Percentiles rank a stretch among this genome's conserved stretches.
Evolutionary conservation across 1,140 invertebrate genomes (phyloP).

Genomic region (Hypothenemus hampei): DNA sequence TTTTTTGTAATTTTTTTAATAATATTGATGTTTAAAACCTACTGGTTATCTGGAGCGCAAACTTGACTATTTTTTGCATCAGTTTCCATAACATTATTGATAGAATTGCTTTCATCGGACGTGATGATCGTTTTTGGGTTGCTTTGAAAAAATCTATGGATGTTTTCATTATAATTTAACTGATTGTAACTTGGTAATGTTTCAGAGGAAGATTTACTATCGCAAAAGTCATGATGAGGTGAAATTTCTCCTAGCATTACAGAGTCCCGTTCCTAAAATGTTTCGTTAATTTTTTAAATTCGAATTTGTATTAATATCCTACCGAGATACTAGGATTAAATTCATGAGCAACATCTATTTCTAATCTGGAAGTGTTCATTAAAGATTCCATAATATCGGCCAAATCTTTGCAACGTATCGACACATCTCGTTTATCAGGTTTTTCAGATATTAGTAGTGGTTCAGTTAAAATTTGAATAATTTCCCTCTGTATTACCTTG

Average conservation of each 20-base stretch:
- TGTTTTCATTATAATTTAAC: slow-evolving; percentile 81
- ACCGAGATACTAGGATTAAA: slow-evolving; percentile 52
- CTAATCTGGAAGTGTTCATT: slow-evolving; percentile 54
- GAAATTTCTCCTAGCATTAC: slow-evolving; percentile 82
- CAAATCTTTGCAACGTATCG: slow-evolving; percentile 65
- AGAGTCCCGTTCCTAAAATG: slow-evolving; percentile 64
- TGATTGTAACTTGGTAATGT: slow-evolving; percentile 81
- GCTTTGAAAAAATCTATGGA: slow-evolving; percentile 80
- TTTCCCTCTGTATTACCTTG: slow-evolving; percentile 62
- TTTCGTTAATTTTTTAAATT: background rate
- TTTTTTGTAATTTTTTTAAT: background rate
- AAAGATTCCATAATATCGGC: slow-evolving; percentile 70
- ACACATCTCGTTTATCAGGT: slow-evolving; percentile 56
- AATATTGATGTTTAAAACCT: slow-evolving; percentile 20
- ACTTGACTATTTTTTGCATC: slow-evolving; percentile 38
- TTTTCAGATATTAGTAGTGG: slow-evolving; percentile 58
- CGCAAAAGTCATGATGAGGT: slow-evolving; percentile 74
- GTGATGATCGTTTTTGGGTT: slow-evolving; percentile 60
- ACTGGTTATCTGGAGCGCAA: slow-evolving; percentile 35
- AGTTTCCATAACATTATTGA: slow-evolving; percentile 33
- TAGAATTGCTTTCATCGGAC: slow-evolving; percentile 46
- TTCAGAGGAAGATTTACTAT: slow-evolving; percentile 76
- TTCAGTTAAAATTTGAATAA: slow-evolving; percentile 62
- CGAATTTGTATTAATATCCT: slow-evolving; percentile 37
- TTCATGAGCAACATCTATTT: slow-evolving; percentile 55